Conservation (phyloP, 1,140 invertebrate species). For the Diachasma alloeum region DNA sequence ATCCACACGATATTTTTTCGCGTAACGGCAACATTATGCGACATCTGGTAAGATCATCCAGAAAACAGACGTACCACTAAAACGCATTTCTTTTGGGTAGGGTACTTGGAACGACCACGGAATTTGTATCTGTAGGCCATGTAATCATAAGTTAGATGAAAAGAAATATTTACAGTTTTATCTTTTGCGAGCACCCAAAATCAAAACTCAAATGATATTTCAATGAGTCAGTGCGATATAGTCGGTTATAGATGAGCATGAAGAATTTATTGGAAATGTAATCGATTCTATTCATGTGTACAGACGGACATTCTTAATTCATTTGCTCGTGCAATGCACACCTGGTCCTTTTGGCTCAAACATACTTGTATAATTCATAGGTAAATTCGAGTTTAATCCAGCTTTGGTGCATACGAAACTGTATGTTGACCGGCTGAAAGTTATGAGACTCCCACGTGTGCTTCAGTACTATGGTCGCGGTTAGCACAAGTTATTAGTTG, state of each 20-base stretch:
- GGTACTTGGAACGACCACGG: neutral
- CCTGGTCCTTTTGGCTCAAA: neutral
- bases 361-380: neutral
- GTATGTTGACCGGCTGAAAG: neutral
- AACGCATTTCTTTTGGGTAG: neutral
- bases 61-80: conserved; percentile 4
- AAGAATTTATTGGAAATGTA: neutral
- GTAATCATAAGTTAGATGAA: neutral
- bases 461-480: neutral
- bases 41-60: conserved; percentile 34
- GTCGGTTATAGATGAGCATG: no score
- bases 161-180: neutral
- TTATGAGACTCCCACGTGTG: neutral
- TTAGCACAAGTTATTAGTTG: neutral
- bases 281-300: neutral
- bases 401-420: neutral
- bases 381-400: neutral
- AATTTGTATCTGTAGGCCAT: neutral
- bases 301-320: neutral
- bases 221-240: no score
- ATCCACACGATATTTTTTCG: conserved; percentile 28
- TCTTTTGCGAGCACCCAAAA: no score
- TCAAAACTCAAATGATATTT: no score
- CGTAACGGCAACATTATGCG: conserved; percentile 46
- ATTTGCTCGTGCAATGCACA: neutral